Percentiles rank a stretch among this genome's conserved stretches.
phyloP scores from a whole-genome alignment of 2,797 vertebrate species.

The Hydrophis major region DNA sequence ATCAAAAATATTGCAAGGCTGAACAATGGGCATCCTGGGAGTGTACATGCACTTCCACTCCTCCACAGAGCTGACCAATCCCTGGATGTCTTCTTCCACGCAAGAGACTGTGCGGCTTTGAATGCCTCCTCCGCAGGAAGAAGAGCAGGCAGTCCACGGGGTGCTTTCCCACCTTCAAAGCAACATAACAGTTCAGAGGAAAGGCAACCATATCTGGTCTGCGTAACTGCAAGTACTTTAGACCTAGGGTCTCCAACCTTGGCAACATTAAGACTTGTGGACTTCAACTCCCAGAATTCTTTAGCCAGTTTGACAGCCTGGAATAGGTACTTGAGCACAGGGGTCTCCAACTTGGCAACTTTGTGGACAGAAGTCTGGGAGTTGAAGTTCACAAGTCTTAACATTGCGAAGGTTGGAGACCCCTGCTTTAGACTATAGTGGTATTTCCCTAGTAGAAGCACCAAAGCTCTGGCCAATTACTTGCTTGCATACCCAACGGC shows the following conservation, averaged over 20 bases:
- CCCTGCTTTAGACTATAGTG: not conserved
- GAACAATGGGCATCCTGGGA: conserved; percentile 85
- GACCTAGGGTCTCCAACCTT: too few species aligned
- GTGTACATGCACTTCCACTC: conserved; percentile 99
- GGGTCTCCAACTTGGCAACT: too few species aligned
- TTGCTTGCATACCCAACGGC: not conserved
- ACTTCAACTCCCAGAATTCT: too few species aligned
- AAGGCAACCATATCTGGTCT: conserved; percentile 17
- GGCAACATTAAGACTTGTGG: too few species aligned
- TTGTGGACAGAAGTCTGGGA: too few species aligned
- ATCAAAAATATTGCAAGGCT: conserved; percentile 93
- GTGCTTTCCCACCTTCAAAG: conserved; percentile 91
- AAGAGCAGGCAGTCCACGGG: conserved; percentile 95
- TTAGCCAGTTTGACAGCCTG: too few species aligned
- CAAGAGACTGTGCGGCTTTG: conserved; percentile 93
- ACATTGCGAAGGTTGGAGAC: too few species aligned
- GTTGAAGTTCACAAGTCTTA: too few species aligned
- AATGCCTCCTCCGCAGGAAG: conserved; percentile 91
- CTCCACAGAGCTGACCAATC: conserved; percentile 84
- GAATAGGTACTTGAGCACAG: too few species aligned
- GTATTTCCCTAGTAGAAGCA: not conserved
- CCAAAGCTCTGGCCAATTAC: not conserved
- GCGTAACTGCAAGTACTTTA: not conserved
- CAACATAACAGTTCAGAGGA: conserved; percentile 45
- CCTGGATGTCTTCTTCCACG: conserved; percentile 97